These are phyloP conservation scores for Edolisoma coerulescens DNA, from an alignment of 2,113 vertebrate genomes.

Conservation along the genomic window DNA sequence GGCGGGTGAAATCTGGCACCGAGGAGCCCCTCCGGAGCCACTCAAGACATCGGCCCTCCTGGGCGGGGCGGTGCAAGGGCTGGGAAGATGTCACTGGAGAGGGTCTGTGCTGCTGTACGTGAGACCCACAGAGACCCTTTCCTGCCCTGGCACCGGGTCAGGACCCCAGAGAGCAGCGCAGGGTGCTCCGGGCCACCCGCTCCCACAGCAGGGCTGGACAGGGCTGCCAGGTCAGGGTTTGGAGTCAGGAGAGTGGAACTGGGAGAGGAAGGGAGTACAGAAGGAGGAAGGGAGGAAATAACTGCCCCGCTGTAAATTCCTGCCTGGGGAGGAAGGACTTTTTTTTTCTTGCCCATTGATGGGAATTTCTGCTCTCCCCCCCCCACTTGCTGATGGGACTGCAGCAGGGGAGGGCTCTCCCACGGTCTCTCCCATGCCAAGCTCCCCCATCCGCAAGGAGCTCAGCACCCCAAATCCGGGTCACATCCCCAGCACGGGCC, in stretches of 20 bases:
- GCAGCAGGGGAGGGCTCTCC: neutral
- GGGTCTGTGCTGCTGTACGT: neutral
- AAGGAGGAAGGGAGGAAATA: neutral
- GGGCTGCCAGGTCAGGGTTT: neutral
- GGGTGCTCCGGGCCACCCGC: accelerated
- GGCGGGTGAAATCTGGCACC: accelerated
- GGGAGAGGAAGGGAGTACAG: neutral
- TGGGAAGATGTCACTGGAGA: neutral
- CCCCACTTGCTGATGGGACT: neutral
- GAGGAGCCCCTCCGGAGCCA: neutral
- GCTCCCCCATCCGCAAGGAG: neutral
- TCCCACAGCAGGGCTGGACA: neutral
- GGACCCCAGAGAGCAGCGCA: neutral
- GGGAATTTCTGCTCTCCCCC: neutral
- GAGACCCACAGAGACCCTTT: neutral
- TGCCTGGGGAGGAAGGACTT: neutral
- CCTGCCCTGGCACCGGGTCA: neutral
- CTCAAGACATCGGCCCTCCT: neutral
- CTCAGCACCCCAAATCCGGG: neutral
- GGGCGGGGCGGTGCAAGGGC: neutral
- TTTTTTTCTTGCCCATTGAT: neutral
- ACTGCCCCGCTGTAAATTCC: neutral
- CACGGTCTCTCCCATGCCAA: neutral
- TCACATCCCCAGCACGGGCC: neutral
- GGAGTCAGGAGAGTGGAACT: neutral